Percentiles rank a stretch among this genome's conserved stretches.
These are phyloP conservation scores for Tonatia bakeri DNA, from an alignment of 2,113 vertebrate genomes.

Conservation along the genomic window DNA sequence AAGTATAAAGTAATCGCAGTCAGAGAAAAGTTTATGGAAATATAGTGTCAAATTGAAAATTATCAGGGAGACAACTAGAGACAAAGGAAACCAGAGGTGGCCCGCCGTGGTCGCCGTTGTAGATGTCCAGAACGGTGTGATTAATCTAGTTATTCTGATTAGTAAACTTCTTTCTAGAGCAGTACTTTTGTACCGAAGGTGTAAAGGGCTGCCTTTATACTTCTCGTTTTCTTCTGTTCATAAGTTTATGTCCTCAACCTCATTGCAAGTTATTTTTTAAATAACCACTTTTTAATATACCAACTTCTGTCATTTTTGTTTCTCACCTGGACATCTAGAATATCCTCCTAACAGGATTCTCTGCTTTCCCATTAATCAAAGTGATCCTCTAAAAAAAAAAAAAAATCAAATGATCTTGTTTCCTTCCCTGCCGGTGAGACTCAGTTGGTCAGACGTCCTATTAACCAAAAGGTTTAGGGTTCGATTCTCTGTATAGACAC, in stretches of 20 bases:
- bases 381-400: background rate
- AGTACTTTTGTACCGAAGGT: background rate
- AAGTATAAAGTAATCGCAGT: background rate
- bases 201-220: background rate
- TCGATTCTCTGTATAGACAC: no score
- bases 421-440: background rate
- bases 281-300: background rate
- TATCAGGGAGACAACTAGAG: background rate
- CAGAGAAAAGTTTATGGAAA: background rate
- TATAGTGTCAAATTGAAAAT: background rate
- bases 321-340: background rate
- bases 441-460: no score
- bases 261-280: background rate
- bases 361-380: background rate
- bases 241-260: background rate
- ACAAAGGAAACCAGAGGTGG: background rate
- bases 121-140: background rate
- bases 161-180: background rate
- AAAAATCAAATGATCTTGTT: background rate
- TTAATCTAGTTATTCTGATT: background rate
- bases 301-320: background rate
- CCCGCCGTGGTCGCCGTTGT: background rate
- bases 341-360: fast-evolving
- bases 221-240: background rate
- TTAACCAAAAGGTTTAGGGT: no score